Evolutionary conservation across 2,888 invertebrate genomes (phyloP), one percentile per base, ranked within the genome.

Genomic region (Cremastinae sp.): DNA sequence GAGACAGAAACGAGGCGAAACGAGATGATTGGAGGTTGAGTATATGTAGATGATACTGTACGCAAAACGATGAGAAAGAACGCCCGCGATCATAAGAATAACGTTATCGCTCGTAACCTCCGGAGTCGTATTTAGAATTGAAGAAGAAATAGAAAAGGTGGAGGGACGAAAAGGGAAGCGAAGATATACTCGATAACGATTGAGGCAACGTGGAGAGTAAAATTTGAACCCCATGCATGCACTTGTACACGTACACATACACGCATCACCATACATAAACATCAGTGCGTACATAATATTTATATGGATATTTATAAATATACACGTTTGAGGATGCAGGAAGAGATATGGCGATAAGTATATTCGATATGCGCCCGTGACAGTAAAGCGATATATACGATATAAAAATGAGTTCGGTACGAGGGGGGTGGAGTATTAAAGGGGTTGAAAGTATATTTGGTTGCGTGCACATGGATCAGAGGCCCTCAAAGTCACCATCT

Each of bases 401-500:
- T 35, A 70, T 39, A 53, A 22, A 71, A 18, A 16, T 20, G 39
- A 35, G 39, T n/a, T n/a, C n/a, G n/a, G n/a, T n/a, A n/a, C n/a
- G n/a, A n/a, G 18, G 28, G 39, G 28, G 12, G n/a, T 35, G 14
- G 45, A 35, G 18, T 14, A 8, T 5, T 28, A 28, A 37, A 12
- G 41, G 35, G 35, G 53, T 71, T 18, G 51, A 37, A 35, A 58
- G 68, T 65, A 74, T 51, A 49, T 49, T 35, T 41, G 61, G 70
- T 74, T 74, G 74, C 70, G 65, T 70, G 64, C 49, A 65, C 47
- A 28, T 49, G 47, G 77, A 74, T 77, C 65, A 62, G 35, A 45
- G 41, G 58, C 35, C 64, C 53, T 65, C 59, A 49, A 68, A 58
- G 55, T 56, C 61, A 28, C 2, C 2, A 28, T 28, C 28, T 5